Evolutionary conservation across 2,113 vertebrate genomes (phyloP), one percentile per base, ranked within the genome.

Genomic region (Eurypyga helias): DNA sequence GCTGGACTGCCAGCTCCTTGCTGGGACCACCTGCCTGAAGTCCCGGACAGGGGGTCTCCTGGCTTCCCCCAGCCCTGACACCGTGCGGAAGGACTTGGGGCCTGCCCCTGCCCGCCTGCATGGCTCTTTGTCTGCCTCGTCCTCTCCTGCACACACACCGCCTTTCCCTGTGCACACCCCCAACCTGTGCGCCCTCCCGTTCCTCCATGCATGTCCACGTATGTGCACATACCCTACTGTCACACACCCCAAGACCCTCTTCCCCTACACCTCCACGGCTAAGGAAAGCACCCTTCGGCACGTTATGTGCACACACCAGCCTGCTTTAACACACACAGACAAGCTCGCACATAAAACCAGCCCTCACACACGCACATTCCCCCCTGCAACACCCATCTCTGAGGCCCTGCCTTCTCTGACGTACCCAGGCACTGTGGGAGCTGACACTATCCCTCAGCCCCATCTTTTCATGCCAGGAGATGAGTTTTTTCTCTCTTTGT

Each of bases 331-430:
- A 26, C 31, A 5, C 31, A 10, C 7, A 9, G 41, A n/a, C n/a
- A 6, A 4, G 9, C 6, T 3, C 41, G 25, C 33, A 8, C 36
- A 33, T 57, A 17, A 11, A 48, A 26, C 3, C 70, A 11, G 3
- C 36, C 49, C 45, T 66, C 34, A 19, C 29, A 61, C 49, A 10
- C 0, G 2, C 76, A 25, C 26, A 0, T 51, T 77, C 43, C 25
- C 34, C 41, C 49, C 45, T 14, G 65, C 66, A 25, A 51, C 87
- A 54, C 81, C 73, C 87, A 18, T 28, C 41, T 3, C 7, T 1
- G 54, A 45, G 73, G 72, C 82, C 79, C 77, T 94, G 81, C 83
- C 92, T 87, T 70, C 94, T 85, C 67, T 94, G 67, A 77, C 10
- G 45, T 80, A 23, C 66, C 57, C 70, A 5, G 62, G 75, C 88